phyloP scores from a whole-genome alignment of 2,797 vertebrate genomes.

The Anniella stebbinsi region DNA sequence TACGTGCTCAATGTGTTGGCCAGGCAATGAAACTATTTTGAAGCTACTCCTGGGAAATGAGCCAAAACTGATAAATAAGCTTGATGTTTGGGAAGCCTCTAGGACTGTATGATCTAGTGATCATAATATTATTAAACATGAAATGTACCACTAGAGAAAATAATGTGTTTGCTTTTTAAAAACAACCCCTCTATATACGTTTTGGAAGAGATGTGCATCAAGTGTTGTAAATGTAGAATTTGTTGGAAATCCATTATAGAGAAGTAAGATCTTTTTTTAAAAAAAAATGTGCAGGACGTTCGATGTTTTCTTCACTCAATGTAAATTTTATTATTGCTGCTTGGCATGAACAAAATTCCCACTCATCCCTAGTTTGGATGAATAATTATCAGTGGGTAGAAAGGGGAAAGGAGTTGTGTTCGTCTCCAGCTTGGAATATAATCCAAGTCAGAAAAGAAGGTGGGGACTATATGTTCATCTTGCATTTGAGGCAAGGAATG shows the following conservation, averaged over 20 bases:
- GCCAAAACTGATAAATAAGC: conserved; percentile 56
- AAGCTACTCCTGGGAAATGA: conserved; percentile 61
- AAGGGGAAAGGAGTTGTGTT: neutral
- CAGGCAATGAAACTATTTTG: conserved; percentile 57
- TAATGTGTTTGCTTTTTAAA: conserved; percentile 37
- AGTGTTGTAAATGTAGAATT: conserved; percentile 13
- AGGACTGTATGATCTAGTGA: conserved; percentile 44
- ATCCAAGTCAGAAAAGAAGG: neutral
- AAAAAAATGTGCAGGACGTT: neutral
- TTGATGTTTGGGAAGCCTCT: conserved; percentile 54
- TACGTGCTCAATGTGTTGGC: conserved; percentile 34
- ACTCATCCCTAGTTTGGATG: neutral
- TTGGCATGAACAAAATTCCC: neutral
- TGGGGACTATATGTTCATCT: neutral
- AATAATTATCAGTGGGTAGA: neutral
- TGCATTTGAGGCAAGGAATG: neutral
- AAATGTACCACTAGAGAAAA: conserved; percentile 34
- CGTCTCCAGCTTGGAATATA: neutral
- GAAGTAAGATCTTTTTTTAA: conserved; percentile 37
- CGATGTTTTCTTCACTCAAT: neutral
- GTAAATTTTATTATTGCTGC: neutral
- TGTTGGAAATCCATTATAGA: conserved; percentile 10
- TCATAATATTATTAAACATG: conserved; percentile 48
- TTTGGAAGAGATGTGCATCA: conserved; percentile 14
- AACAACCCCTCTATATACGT: conserved; percentile 3